Percentiles rank a stretch among this genome's conserved stretches.
Evolutionary conservation across 2,113 vertebrate genomes (phyloP).

Genomic region (Laticauda laticaudata): DNA sequence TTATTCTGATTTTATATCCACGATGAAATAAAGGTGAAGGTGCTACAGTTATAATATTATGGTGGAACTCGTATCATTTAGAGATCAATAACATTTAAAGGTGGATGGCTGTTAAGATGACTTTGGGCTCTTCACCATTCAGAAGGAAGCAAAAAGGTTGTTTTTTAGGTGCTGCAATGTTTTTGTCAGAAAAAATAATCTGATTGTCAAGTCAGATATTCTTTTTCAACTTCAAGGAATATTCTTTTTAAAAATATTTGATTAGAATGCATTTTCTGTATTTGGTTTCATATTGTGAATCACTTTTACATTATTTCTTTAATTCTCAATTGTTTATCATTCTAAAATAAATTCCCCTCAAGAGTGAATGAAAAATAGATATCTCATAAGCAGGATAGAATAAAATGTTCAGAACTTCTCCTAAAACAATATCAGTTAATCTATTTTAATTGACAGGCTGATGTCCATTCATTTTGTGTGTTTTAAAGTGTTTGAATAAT

Average conservation of each 20-base stretch:
- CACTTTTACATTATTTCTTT: background rate
- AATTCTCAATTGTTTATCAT: background rate
- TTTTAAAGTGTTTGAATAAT: conserved; percentile 17
- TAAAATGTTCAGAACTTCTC: background rate
- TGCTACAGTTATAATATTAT: background rate
- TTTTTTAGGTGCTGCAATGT: background rate
- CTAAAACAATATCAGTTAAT: background rate
- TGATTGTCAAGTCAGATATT: background rate
- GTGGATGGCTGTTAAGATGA: background rate
- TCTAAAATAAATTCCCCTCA: background rate
- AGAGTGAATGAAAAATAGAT: background rate
- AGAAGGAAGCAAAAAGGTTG: background rate
- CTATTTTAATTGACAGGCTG: background rate
- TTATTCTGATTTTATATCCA: background rate
- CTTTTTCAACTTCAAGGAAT: background rate
- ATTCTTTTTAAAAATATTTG: background rate
- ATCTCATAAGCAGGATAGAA: background rate
- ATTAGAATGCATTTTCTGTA: background rate
- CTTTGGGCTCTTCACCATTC: background rate
- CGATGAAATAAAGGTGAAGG: background rate
- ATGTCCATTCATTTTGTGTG: background rate
- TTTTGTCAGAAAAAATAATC: background rate
- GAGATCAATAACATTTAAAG: background rate
- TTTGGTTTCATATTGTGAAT: background rate
- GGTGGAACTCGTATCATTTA: background rate